phyloP scores from a whole-genome alignment of 2,113 vertebrate species.

The Vidua macroura region DNA sequence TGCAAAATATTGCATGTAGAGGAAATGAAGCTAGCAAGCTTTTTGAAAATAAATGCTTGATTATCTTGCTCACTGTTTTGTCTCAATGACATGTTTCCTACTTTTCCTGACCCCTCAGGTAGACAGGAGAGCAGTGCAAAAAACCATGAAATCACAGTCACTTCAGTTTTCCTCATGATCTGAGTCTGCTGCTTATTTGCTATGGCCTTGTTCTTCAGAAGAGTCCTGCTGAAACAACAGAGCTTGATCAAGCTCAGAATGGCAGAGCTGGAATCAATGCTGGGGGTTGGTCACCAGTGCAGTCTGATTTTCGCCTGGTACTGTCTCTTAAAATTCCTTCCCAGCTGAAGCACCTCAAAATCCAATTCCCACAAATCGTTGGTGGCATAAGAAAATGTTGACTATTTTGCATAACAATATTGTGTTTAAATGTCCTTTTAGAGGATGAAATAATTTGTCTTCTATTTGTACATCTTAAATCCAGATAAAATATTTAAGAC shows the following conservation, averaged over 20 bases:
- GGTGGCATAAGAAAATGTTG: background rate
- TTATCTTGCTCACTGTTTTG: background rate
- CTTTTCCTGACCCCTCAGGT: background rate
- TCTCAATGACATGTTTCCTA: background rate
- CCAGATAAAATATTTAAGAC: background rate
- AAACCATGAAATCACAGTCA: background rate
- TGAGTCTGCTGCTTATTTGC: background rate
- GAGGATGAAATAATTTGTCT: background rate
- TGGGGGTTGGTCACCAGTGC: background rate
- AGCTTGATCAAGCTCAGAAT: background rate
- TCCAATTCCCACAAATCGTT: background rate
- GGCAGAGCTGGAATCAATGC: background rate
- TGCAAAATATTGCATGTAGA: background rate
- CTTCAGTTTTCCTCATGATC: background rate
- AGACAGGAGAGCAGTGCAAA: background rate
- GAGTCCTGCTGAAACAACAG: background rate
- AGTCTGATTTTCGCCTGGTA: background rate
- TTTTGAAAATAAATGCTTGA: background rate
- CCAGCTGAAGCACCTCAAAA: background rate
- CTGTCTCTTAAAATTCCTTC: background rate
- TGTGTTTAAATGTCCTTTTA: background rate
- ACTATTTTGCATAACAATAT: background rate
- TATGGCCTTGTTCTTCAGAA: background rate
- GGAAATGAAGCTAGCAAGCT: background rate
- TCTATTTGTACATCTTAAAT: background rate